Evolutionary conservation across 2,797 vertebrate genomes (phyloP).

Genomic region (Lithobates pipiens): DNA sequence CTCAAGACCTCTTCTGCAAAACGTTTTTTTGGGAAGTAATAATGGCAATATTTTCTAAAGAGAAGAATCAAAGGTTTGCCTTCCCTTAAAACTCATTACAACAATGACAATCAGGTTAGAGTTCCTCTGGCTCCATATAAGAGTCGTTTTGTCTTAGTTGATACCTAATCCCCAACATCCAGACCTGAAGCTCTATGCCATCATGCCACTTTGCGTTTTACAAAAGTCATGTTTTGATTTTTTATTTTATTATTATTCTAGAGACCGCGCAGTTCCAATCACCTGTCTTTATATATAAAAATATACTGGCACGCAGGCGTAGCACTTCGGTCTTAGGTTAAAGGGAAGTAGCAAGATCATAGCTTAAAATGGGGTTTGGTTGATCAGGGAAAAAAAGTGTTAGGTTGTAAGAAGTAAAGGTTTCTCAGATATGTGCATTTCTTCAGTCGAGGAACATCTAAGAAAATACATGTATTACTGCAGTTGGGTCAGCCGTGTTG

Average conservation of each 20-base stretch:
- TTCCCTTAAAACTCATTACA: neutral
- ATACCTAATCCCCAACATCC: neutral
- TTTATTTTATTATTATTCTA: neutral
- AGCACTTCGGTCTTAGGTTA: neutral
- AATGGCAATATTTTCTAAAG: neutral
- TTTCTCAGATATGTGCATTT: slow-evolving; percentile 29
- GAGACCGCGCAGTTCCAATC: neutral
- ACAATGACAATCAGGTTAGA: neutral
- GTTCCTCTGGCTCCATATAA: neutral
- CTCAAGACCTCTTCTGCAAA: too few relatives aligned
- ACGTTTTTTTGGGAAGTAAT: neutral
- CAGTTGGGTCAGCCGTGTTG: slow-evolving; percentile 17
- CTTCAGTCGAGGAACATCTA: slow-evolving; percentile 25
- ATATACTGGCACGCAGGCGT: neutral
- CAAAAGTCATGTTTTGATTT: neutral
- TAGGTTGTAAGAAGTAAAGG: slow-evolving; percentile 3
- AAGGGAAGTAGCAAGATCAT: neutral
- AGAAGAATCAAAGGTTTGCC: neutral
- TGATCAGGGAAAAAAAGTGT: slow-evolving; percentile 3
- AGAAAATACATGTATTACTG: neutral
- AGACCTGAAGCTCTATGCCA: neutral
- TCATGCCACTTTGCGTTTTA: neutral
- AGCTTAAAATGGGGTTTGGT: neutral
- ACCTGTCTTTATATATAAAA: neutral
- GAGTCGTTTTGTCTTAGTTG: neutral